Evolutionary conservation across 2,113 vertebrate genomes (phyloP), one percentile per base, ranked within the genome.

Genomic region (Brachyistius frenatus): DNA sequence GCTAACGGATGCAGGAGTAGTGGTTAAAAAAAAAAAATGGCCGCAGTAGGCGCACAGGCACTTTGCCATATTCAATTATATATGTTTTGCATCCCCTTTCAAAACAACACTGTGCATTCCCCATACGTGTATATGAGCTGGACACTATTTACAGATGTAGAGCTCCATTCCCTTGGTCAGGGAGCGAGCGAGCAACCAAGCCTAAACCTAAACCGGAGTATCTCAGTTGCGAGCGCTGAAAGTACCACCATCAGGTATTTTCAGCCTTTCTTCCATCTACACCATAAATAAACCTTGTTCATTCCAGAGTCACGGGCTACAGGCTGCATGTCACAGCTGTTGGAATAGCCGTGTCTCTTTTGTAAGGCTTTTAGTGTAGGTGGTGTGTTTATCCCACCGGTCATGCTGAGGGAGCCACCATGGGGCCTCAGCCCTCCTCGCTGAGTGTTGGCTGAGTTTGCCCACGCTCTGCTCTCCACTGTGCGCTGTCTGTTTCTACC

Each of bases 11-110:
- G 31, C 81, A 68, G 50, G 73, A 82, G 66, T 55, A 70, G 54
- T 30, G 67, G 35, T 61, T 39, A 61, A 71, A 79, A 76, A 37
- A 37, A 73, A n/a, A n/a, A 78, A 78, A 78, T 66, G 49, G 74
- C 78, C 76, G 55, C 60, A 77, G 60, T 60, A 78, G 65, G 64
- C 71, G 66, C 69, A 81, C 44, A 78, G 65, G 91, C 92, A 93
- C 91, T 93, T 91, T 84, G 84, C 54, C 75, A 78, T 73, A 90
- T 94, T 94, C 88, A 93, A 94, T 94, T 93, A 93, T 94, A 90
- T 71, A 94, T 94, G 86, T 78, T 83, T 83, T 84, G 68, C 77
- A 65, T 78, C 65, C 46, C 61, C 31, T 76, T 61, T 88, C 82
- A 88, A 93, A 92, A 90, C 82, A 94, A 83, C 67, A 52, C 64